Base-by-base conservation (phyloP, 53 echinoderm and acorn worm species). In the Paelopatides confundens region DNA sequence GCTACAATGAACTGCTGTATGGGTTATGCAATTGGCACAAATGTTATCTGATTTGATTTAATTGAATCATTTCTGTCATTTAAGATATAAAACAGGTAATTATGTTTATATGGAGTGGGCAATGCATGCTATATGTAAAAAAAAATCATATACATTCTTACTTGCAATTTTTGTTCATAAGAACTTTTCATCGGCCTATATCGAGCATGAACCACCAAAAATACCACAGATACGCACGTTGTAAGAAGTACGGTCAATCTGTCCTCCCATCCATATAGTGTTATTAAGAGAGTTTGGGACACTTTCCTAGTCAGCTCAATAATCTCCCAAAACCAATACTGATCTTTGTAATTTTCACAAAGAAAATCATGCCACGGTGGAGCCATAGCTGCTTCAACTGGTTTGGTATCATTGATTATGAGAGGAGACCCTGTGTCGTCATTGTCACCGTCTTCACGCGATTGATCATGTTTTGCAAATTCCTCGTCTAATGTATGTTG, bases 121-220 rank as follows among this genome's bases (percentile, higher is more conserved):
- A n/a, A n/a, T n/a, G n/a, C n/a, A n/a, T n/a, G n/a, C n/a, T n/a
- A n/a, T n/a, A n/a, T 43, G 43, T 43, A 43, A 43, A 43, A 40
- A 3, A 12, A 43, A 43, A 43, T n/a, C n/a, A n/a, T n/a, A n/a
- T n/a, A n/a, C n/a, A 46, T 46, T 11, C 54, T 69, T 36, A 77
- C 77, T 39, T 77, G 77, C 2, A 77, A 30, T 9, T 31, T 7
- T 17, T 77, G 77, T 28, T 77, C 77, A 77, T 38, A 51, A 8
- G 49, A 51, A 31, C 32, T 51, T 10, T 77, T 77, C 77, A 77
- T 77, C 9, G 77, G 77, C 15, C 31, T 46, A 30, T 77, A 77
- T 26, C 49, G 26, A 49, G 50, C 78, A 31, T 78, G 78, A 3
- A 78, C 11, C 9, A 32, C 17, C 50, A 78, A 43, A 43, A 43